Conservation (phyloP, 2,888 invertebrate genomes). For the Mechanitis messenoides region DNA sequence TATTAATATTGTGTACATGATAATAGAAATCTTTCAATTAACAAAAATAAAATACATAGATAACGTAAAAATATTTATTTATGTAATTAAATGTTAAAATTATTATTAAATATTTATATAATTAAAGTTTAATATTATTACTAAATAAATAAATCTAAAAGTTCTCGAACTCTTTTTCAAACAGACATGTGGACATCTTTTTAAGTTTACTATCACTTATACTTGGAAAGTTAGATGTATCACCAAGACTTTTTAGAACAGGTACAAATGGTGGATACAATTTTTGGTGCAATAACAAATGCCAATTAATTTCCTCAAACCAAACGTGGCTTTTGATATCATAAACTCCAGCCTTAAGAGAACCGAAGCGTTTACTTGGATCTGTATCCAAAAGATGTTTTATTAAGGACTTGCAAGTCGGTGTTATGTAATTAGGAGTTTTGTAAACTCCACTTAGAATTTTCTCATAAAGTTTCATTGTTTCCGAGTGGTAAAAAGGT, state of each 20-base stretch:
- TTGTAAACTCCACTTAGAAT: constrained; percentile 92
- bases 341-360: constrained; percentile 88
- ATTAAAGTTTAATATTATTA: constrained; percentile 4
- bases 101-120: background rate
- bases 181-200: constrained; percentile 68
- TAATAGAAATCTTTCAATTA: no score
- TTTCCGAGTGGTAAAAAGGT: constrained; percentile 91
- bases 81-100: constrained; percentile 5
- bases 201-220: constrained; percentile 73
- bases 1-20: no score
- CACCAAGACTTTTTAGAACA: constrained; percentile 67
- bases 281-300: constrained; percentile 84
- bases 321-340: constrained; percentile 94
- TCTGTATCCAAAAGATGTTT: constrained; percentile 82
- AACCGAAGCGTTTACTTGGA: constrained; percentile 82
- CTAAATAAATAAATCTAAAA: constrained; percentile 63
- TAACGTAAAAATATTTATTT: background rate
- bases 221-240: constrained; percentile 80
- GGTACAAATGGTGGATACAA: constrained; percentile 79
- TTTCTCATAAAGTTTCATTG: constrained; percentile 94
- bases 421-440: constrained; percentile 86
- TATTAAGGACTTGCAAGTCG: constrained; percentile 86
- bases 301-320: constrained; percentile 90
- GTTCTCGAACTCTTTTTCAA: constrained; percentile 79
- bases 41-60: constrained; percentile 5